Evolutionary conservation across 2,113 vertebrate species (phyloP).

Genomic region (Apaloderma vittatum): DNA sequence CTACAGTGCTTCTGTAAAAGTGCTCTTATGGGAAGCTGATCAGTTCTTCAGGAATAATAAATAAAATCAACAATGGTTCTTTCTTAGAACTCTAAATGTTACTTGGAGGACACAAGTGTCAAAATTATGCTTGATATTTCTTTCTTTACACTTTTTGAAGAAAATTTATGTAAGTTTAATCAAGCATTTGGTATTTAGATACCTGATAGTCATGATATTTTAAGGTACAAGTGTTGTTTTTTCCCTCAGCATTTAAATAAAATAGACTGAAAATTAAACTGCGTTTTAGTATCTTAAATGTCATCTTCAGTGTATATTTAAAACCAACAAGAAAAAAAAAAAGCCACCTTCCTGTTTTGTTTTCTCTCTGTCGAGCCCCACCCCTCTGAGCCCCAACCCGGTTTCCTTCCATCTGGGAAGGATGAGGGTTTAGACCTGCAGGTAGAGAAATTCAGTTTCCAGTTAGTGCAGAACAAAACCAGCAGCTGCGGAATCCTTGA

Average conservation of each 20-base stretch:
- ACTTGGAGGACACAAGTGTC: not conserved
- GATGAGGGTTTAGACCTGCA: not conserved
- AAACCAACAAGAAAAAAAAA: not conserved
- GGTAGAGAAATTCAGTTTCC: not conserved
- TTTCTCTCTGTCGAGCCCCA: not conserved
- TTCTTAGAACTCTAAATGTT: not conserved
- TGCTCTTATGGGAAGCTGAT: not conserved
- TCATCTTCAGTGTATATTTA: not conserved
- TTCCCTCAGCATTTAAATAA: not conserved
- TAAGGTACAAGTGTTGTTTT: not conserved
- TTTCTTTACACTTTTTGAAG: not conserved
- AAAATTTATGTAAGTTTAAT: not conserved
- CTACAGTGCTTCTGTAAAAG: not conserved
- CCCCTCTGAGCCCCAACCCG: accelerated
- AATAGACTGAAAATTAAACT: not conserved
- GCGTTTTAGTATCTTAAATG: not conserved
- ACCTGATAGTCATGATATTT: not conserved
- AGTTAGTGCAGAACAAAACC: not conserved
- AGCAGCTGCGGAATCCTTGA: not conserved
- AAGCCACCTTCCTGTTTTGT: not conserved
- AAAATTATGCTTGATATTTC: not conserved
- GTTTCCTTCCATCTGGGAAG: not conserved
- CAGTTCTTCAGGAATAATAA: not conserved
- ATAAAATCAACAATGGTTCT: not conserved
- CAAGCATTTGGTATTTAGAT: not conserved